Evolutionary conservation across 2,113 vertebrate species (phyloP), one percentile per base, ranked within the genome.

Genomic region (Thunnus thynnus): DNA sequence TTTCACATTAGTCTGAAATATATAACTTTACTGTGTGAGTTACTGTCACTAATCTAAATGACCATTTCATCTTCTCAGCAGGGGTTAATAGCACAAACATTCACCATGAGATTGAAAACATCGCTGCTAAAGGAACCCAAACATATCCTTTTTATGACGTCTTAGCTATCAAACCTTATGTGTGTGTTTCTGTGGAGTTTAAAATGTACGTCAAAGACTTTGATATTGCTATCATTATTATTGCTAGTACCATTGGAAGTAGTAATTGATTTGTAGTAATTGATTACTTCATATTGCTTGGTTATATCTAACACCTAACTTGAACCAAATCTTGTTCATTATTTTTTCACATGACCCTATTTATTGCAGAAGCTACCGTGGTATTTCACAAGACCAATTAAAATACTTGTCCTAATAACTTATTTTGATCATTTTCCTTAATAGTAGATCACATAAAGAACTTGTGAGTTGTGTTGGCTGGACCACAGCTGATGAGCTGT

Each of bases 381-480:
- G 7, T 5, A 46, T 72, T 51, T 36, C 2, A 32, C 18, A 20
- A 16, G 1, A 20, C 30, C 44, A 36, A 12, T 27, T 54, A 3
- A 60, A 67, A 18, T 6, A 11, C 10, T n/a, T 44, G 32, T 3
- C 12, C 1, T 20, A 36, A 55, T 48, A 27, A 68, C n/a, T 46
- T 1, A 3, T 16, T 4, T 22, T 16, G 3, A 68, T 61, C 9
- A 14, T 16, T 82, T 89, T 94, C 93, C 95, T 99, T 99, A 96
- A 97, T 80, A 46, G 27, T 68, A 18, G 41, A 57, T 66, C 78
- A 99, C 98, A 99, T 97, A 96, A 96, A 80, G 98, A 98, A 74
- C 76, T 99, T 84, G 98, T 98, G 75, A 98, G 98, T 90, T 98
- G 97, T 76, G 96, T 99, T 55, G 97, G 97, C 3, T 99, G 98